These are phyloP conservation scores for Drosophila rellima DNA, from an alignment of 2,888 invertebrate species.

Conservation along the genomic window DNA sequence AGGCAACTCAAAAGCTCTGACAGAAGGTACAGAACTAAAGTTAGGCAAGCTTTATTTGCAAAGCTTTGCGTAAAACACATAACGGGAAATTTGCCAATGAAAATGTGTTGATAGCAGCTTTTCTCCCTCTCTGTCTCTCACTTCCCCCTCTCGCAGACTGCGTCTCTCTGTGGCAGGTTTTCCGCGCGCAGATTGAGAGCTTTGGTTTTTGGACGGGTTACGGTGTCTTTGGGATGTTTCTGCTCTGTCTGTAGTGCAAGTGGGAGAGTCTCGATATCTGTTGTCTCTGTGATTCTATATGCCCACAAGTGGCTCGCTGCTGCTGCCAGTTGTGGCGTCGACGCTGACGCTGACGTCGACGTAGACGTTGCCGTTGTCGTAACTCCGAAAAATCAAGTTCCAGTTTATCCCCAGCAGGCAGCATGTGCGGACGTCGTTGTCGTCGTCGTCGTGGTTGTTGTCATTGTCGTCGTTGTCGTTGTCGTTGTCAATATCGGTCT, in stretches of 20 bases:
- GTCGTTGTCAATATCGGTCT: conserved; percentile 33
- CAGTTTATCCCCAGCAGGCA: conserved; percentile 86
- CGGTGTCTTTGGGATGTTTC: conserved; percentile 50
- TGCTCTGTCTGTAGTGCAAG: conserved; percentile 48
- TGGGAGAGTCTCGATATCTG: conserved; percentile 57
- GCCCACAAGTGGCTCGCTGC: conserved; percentile 55
- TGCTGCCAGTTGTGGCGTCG: conserved; percentile 25
- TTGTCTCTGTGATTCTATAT: conserved; percentile 71
- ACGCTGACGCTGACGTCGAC: conserved; percentile 18
- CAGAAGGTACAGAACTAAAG: background rate
- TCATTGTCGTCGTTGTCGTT: conserved; percentile 24
- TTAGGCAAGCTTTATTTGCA: background rate
- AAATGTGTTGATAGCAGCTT: conserved; percentile 21
- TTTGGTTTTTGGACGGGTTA: conserved; percentile 55
- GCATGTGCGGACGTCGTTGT: conserved; percentile 83
- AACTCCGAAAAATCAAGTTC: conserved; percentile 83
- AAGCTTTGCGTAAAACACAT: conserved; percentile 36
- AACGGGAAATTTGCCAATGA: conserved; percentile 46
- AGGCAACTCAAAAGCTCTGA: background rate
- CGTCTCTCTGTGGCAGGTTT: conserved; percentile 16
- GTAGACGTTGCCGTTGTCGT: conserved; percentile 48
- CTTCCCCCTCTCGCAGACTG: conserved; percentile 14
- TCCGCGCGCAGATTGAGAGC: conserved; percentile 61
- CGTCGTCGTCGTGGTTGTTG: conserved; percentile 52
- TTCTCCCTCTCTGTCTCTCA: conserved; percentile 21